phyloP scores from a whole-genome alignment of 2,113 vertebrate species.

The Gallinago paraguaiae region DNA sequence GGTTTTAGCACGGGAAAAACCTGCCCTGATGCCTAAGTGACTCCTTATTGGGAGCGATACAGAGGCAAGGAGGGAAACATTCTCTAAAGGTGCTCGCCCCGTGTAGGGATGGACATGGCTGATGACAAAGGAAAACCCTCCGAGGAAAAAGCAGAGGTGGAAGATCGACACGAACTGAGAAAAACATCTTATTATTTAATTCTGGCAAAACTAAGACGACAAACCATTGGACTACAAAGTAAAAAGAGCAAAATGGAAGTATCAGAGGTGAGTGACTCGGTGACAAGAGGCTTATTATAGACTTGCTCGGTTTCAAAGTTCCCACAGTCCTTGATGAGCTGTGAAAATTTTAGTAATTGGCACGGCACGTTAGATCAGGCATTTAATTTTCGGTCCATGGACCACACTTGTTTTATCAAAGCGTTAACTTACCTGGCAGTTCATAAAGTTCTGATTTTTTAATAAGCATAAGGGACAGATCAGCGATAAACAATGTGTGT shows the following conservation, averaged over 20 bases:
- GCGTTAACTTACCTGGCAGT: constrained; percentile 9
- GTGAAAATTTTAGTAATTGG: background rate
- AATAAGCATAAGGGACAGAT: background rate
- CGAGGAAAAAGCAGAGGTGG: background rate
- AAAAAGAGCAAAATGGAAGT: background rate
- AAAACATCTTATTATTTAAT: background rate
- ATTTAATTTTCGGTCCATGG: background rate
- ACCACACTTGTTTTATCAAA: background rate
- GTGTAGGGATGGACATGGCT: background rate
- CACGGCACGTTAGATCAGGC: background rate
- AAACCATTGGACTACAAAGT: background rate
- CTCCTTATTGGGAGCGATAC: background rate
- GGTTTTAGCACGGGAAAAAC: background rate
- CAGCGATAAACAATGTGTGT: background rate
- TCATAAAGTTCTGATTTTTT: background rate
- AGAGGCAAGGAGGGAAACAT: background rate
- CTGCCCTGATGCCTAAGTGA: background rate
- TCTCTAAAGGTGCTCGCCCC: background rate
- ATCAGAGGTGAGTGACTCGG: background rate
- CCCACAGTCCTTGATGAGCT: background rate
- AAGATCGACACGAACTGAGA: background rate
- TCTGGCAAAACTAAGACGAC: background rate
- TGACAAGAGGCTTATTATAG: background rate
- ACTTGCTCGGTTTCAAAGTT: background rate
- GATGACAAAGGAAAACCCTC: background rate